Evolutionary conservation across 1,140 invertebrate species (phyloP).

Genomic region (Polypedilum pembai): DNA sequence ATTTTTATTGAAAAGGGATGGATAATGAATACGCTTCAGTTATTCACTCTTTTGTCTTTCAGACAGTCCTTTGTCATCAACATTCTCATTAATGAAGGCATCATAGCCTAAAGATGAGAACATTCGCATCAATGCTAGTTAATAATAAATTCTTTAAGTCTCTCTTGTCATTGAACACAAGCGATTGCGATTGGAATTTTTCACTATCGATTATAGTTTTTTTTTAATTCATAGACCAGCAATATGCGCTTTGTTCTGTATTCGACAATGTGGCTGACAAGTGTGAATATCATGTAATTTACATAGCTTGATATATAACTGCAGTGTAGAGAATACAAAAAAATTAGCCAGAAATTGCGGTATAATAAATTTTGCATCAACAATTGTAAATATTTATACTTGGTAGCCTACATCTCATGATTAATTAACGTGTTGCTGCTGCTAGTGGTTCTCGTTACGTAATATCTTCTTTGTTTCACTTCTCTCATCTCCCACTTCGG

Average conservation of each 20-base stretch:
- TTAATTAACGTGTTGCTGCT: neutral
- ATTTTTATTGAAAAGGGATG: too few species aligned
- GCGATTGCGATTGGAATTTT: neutral
- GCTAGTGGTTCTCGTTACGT: neutral
- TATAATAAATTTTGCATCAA: slow-evolving; percentile 10
- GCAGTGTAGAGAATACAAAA: neutral
- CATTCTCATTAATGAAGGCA: neutral
- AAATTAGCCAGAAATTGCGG: neutral
- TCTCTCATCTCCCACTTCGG: neutral
- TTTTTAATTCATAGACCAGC: neutral
- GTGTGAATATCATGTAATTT: neutral
- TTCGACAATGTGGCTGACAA: neutral
- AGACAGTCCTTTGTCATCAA: neutral
- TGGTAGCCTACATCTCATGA: slow-evolving; percentile 1
- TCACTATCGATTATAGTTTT: neutral
- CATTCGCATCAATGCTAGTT: neutral
- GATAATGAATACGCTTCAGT: too few species aligned
- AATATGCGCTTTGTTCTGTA: neutral
- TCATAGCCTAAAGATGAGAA: neutral
- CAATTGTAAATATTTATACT: neutral
- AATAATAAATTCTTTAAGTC: neutral
- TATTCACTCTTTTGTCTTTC: too few species aligned
- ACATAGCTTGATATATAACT: neutral
- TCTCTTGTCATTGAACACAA: neutral
- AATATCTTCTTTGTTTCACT: slow-evolving; percentile 7